Evolutionary conservation across 2,113 vertebrate genomes (phyloP).

Genomic region (Carassius carassius): DNA sequence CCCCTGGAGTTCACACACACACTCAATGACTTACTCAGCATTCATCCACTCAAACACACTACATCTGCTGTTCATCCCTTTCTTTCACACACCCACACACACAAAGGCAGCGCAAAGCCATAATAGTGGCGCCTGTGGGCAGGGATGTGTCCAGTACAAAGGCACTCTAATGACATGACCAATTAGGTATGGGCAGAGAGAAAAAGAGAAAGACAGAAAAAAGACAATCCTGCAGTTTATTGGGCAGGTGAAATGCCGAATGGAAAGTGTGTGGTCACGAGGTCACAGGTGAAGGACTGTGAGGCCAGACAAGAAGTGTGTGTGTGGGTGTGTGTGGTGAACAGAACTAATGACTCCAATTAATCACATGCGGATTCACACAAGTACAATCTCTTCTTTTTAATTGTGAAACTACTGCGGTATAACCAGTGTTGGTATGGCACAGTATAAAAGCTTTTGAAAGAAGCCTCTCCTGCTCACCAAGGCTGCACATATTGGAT

Average conservation of each 20-base stretch:
- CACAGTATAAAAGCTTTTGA: neutral
- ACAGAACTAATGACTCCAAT: constrained; percentile 39
- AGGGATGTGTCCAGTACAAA: constrained; percentile 45
- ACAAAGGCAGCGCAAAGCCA: constrained; percentile 40
- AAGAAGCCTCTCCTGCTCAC: neutral
- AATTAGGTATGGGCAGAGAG: constrained; percentile 32
- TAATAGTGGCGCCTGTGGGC: constrained; percentile 32
- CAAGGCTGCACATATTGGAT: neutral
- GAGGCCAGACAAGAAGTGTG: neutral
- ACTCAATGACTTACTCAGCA: constrained; percentile 51
- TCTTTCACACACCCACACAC: constrained; percentile 35
- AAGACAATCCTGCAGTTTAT: constrained; percentile 23
- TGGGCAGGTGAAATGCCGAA: neutral
- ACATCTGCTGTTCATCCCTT: constrained; percentile 31
- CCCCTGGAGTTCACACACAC: constrained; percentile 43
- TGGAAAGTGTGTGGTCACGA: constrained; percentile 3
- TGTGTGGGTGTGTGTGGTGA: constrained; percentile 11
- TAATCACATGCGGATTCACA: constrained; percentile 24
- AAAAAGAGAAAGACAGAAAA: neutral
- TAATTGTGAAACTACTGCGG: neutral
- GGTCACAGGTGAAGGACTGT: constrained; percentile 44
- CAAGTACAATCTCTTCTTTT: neutral
- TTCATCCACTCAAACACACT: constrained; percentile 50
- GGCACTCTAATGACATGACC: constrained; percentile 37
- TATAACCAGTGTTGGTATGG: neutral